Evolutionary conservation across 2,888 invertebrate genomes (phyloP), one percentile per base, ranked within the genome.

Genomic region (Escarpia spicata): DNA sequence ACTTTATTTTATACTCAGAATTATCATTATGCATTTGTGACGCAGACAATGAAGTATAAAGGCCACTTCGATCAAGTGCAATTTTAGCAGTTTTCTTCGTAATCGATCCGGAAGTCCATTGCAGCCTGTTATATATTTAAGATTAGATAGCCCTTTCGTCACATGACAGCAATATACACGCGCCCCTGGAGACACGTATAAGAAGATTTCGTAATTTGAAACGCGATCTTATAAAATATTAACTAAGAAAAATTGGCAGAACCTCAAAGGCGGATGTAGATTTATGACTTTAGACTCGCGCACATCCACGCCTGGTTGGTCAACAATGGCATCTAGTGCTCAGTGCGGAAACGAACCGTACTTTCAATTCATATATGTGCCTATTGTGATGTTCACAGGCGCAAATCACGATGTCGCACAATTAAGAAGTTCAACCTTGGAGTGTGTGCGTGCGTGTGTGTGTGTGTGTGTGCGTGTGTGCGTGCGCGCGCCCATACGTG

Each of bases 391-490:
- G 75, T 75, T n/a, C 75, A 75, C 75, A 26, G 26, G 4, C 26
- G 75, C 75, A 19, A 75, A 75, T 75, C 19, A 75, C 19, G 75
- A 75, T 26, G 75, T 75, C 19, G 60, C 93, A 92, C 91, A 4
- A 44, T 52, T 43, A 26, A 91, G 91, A n/a, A 19, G n/a, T 15
- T 26, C 26, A 52, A 43, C 43, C 9, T 44, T 90, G 90, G 12
- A 12, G 15, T 60, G 43, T 43, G 43, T 43, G 43, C 15, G 43
- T 91, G 91, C 43, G 91, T 91, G 91, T 91, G 91, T 91, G 91
- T 91, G 91, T 91, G 91, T 91, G 91, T 91, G 91, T 91, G 91
- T 91, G 91, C 43, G 91, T 91, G 91, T 91, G 91, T 91, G 91
- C 43, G 91, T 91, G 91, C 43, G 91, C 43, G 44, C 43, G 91